Percentiles rank a stretch among this genome's conserved stretches.
These are phyloP conservation scores for Mirounga angustirostris DNA, from an alignment of 2,113 vertebrate genomes.

Conservation along the genomic window DNA sequence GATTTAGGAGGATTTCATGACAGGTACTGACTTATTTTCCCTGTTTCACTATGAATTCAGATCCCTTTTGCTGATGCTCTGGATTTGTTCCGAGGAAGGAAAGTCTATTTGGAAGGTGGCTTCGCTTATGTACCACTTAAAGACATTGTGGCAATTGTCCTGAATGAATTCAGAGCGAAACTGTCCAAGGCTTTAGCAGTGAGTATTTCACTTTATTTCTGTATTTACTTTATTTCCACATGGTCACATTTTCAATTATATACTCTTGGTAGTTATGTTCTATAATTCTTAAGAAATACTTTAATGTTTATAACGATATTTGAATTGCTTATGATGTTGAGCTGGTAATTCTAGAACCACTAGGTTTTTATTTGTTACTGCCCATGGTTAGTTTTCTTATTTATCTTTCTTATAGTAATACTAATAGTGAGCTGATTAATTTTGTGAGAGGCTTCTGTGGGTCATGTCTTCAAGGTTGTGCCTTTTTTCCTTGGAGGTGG, in stretches of 20 bases:
- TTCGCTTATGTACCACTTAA: conserved; percentile 94
- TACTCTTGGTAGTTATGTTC: conserved; percentile 21
- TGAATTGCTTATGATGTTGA: not conserved
- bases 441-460: not conserved
- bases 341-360: conserved; percentile 4
- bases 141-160: conserved; percentile 93
- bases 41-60: conserved; percentile 77
- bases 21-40: conserved; percentile 1
- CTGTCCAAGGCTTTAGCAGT: conserved; percentile 98
- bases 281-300: conserved; percentile 55
- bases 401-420: not conserved
- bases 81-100: conserved; percentile 95
- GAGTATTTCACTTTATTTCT: conserved; percentile 85
- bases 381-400: not conserved
- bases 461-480: not conserved
- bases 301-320: conserved; percentile 48
- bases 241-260: not conserved
- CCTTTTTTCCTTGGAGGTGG: conserved; percentile 20
- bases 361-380: conserved; percentile 44
- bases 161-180: conserved; percentile 95
- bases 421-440: not conserved
- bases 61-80: conserved; percentile 96
- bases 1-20: not conserved
- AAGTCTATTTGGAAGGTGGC: conserved; percentile 93
- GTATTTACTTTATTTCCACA: conserved; percentile 37